These are phyloP conservation scores for Dasypolia templi DNA, from an alignment of 2,888 invertebrate species.

Conservation along the genomic window DNA sequence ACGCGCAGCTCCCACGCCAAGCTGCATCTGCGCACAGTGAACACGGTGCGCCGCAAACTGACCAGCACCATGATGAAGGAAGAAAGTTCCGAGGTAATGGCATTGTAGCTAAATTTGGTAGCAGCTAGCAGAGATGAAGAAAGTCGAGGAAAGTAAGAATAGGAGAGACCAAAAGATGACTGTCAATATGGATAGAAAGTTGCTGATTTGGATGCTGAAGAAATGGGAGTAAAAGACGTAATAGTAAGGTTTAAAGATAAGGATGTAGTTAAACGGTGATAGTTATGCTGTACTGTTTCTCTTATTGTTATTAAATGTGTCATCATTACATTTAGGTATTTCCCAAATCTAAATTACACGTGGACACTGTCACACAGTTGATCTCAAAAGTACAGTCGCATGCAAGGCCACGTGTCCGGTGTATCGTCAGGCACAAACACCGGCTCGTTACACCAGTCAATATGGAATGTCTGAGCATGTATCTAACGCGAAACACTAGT, in stretches of 20 bases:
- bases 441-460: background rate
- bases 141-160: too few species aligned
- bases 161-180: background rate
- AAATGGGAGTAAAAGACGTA: background rate
- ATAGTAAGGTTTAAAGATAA: background rate
- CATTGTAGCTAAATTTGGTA: background rate
- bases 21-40: conserved; percentile 3
- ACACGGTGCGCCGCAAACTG: conserved; percentile 12
- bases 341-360: background rate
- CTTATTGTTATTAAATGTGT: background rate
- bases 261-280: background rate
- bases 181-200: background rate
- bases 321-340: background rate
- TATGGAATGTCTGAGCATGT: background rate
- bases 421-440: conserved; percentile 3
- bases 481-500: background rate
- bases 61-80: conserved; percentile 9
- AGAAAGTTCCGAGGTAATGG: background rate
- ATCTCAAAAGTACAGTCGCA: background rate
- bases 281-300: background rate
- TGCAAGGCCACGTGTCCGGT: background rate
- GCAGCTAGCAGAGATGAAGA: background rate
- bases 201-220: background rate
- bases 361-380: background rate
- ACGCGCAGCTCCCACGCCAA: conserved; percentile 11